Evolutionary conservation across 1,140 invertebrate species (phyloP).

Genomic region (Cydia strobilella): DNA sequence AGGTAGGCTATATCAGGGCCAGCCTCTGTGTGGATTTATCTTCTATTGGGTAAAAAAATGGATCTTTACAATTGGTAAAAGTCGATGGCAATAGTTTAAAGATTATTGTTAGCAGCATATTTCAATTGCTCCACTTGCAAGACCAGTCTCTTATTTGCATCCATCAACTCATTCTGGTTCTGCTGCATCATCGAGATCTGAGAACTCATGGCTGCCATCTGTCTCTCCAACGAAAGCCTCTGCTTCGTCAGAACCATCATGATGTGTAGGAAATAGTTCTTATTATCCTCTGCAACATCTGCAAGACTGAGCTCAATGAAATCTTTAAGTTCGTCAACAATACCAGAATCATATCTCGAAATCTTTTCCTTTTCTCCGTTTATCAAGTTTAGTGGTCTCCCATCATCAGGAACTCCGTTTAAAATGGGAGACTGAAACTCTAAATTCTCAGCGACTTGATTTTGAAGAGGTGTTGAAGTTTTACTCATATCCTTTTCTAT

Average conservation of each 20-base stretch:
- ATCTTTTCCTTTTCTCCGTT: conserved; percentile 46
- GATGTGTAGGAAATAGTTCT: conserved; percentile 71
- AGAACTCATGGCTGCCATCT: conserved; percentile 60
- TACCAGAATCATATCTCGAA: conserved; percentile 50
- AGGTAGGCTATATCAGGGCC: neutral
- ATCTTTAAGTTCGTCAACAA: conserved; percentile 73
- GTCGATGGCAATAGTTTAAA: neutral
- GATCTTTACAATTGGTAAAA: neutral
- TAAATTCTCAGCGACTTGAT: conserved; percentile 53
- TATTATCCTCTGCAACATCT: conserved; percentile 72
- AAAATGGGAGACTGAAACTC: conserved; percentile 59
- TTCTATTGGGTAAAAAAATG: neutral
- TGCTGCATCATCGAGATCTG: conserved; percentile 64
- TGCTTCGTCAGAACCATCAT: conserved; percentile 76
- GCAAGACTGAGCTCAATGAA: conserved; percentile 67
- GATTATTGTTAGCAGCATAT: conserved; percentile 26
- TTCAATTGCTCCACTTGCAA: conserved; percentile 76
- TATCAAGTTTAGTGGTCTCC: conserved; percentile 46
- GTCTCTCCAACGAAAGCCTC: conserved; percentile 74
- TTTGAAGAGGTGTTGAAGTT: conserved; percentile 67
- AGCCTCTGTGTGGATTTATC: neutral
- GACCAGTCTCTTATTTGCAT: conserved; percentile 71
- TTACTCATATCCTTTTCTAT: conserved; percentile 67
- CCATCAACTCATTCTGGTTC: conserved; percentile 67
- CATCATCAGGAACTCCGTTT: conserved; percentile 59